Evolutionary conservation across 2,888 invertebrate genomes (phyloP), one percentile per base, ranked within the genome.

Genomic region (Xylocampa areola): DNA sequence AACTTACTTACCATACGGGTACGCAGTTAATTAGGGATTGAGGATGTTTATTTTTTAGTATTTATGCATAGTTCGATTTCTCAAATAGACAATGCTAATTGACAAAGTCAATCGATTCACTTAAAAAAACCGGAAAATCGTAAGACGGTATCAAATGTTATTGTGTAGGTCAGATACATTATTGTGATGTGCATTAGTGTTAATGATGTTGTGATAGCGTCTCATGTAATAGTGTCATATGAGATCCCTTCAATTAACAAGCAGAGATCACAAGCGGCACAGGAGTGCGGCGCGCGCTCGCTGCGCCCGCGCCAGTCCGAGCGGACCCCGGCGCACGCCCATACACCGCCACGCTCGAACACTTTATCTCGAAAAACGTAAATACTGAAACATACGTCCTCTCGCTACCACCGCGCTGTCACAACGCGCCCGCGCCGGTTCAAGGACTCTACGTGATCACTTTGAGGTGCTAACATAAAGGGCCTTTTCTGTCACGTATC

Each of bases 381-480:
- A 86, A 87, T 81, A 79, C 82, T 82, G 79, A 81, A 86, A 81
- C 78, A 77, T 75, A 76, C 73, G 57, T 60, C 63, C 69, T 60
- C 40, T 54, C 54, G 59, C 66, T 44, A 29, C 53, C 51, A 44
- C 68, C 58, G 55, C 49, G 60, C 70, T 52, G 59, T 33, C 50
- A 53, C 37, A 33, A 47, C 41, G 43, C 47, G 73, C 73, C 65
- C 74, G 74, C 68, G 68, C 62, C 81, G 77, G 82, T 82, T 88
- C 88, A 91, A 91, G 90, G 91, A 69, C 69, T 71, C 65, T 80
- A 89, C 90, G 90, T 91, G 90, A 85, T 81, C 84, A 77, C 74
- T 69, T 66, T 81, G 76, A 89, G 79, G 87, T 85, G 86, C 76
- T 88, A 86, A 90, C 85, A 87, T 83, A 91, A 89, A 90, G 84